Evolutionary conservation across 2,888 invertebrate species (phyloP).

Genomic region (Sarcophaga subvicina): DNA sequence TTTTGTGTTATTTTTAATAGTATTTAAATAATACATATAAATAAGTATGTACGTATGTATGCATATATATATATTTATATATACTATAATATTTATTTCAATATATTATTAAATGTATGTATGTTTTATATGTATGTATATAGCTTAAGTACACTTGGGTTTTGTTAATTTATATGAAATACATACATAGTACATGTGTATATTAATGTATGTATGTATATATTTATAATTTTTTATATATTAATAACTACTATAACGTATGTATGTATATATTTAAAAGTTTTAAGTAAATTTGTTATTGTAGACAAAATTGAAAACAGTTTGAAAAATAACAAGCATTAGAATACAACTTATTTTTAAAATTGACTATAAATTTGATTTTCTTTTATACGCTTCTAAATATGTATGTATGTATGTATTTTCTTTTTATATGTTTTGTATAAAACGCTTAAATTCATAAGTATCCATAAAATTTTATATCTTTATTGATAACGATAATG

Average conservation of each 20-base stretch:
- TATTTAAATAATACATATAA: neutral
- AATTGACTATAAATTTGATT: conserved; percentile 66
- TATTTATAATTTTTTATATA: conserved; percentile 16
- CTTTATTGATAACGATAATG: neutral
- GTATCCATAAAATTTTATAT: conserved; percentile 17
- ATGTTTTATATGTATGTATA: conserved; percentile 18
- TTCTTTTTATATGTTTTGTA: conserved; percentile 21
- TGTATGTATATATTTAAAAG: neutral
- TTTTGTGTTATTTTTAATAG: neutral
- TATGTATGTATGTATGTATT: conserved; percentile 43
- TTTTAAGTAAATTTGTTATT: conserved; percentile 45
- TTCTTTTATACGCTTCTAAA: conserved; percentile 29
- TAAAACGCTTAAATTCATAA: conserved; percentile 42
- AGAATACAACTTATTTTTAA: conserved; percentile 43
- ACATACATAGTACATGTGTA: neutral
- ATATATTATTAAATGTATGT: conserved; percentile 17
- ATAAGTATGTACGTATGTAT: conserved; percentile 67
- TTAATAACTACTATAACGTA: too few relatives aligned
- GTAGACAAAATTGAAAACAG: conserved; percentile 16
- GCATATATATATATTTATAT: conserved; percentile 59
- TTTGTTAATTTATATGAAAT: neutral
- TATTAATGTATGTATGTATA: conserved; percentile 65
- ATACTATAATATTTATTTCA: neutral
- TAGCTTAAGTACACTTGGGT: conserved; percentile 63
- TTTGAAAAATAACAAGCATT: conserved; percentile 32